phyloP scores from a whole-genome alignment of 2,113 vertebrate species.

The Microtus richardsoni region DNA sequence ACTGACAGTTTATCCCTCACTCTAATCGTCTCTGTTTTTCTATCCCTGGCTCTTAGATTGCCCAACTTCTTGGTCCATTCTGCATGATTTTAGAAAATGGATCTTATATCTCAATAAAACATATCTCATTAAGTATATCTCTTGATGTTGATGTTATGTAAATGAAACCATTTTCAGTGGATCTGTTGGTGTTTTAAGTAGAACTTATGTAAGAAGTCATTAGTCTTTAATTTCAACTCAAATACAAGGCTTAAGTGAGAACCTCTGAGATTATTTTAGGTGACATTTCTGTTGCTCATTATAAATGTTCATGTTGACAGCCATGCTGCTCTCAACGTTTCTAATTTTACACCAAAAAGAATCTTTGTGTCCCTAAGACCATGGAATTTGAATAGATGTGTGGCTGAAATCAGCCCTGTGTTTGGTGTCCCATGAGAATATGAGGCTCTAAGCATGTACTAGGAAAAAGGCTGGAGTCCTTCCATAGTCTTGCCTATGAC shows the following conservation, averaged over 20 bases:
- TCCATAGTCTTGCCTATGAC: neutral
- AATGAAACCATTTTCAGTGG: neutral
- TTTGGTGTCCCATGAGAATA: neutral
- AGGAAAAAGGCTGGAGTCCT: neutral
- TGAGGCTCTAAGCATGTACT: neutral
- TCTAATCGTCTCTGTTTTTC: neutral
- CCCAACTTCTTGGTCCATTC: neutral
- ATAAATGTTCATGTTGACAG: neutral
- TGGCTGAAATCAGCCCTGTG: neutral
- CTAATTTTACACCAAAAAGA: slow-evolving; percentile 2
- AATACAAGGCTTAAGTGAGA: neutral
- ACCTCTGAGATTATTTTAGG: neutral
- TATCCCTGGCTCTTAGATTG: neutral
- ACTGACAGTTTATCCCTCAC: neutral
- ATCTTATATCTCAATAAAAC: slow-evolving; percentile 2
- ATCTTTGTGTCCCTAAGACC: neutral
- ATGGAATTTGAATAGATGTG: neutral
- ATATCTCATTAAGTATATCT: neutral
- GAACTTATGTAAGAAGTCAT: neutral
- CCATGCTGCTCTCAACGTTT: neutral
- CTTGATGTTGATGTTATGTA: neutral
- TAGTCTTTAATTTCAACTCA: neutral
- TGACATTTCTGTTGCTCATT: slow-evolving; percentile 14
- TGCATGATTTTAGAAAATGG: neutral
- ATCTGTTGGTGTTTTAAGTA: slow-evolving; percentile 3